A percentile compares a stretch with the other conserved stretches of the same genome.
Conservation (phyloP, 2,888 invertebrate species). For the Taphrorychus bicolor region DNA sequence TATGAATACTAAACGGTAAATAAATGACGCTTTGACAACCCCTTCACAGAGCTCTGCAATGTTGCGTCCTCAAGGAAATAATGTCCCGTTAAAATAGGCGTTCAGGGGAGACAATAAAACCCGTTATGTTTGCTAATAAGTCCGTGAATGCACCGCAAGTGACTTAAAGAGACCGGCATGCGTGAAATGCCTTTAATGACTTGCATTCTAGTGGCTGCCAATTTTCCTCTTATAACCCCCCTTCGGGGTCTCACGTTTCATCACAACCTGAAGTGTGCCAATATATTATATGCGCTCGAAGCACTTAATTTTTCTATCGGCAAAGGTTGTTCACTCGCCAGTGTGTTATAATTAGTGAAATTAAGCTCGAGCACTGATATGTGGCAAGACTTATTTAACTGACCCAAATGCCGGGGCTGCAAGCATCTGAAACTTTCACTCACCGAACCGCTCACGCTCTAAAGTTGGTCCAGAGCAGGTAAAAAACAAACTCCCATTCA, state of each 20-base stretch:
- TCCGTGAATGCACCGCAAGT: neutral
- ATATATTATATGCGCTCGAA: too few species aligned
- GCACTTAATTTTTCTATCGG: neutral
- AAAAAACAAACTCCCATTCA: too few species aligned
- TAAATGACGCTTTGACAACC: too few species aligned
- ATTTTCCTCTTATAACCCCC: too few species aligned
- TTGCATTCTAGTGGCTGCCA: neutral
- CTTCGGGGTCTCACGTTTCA: neutral
- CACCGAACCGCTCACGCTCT: neutral
- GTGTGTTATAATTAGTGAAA: neutral
- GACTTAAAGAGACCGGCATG: neutral
- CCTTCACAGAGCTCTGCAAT: too few species aligned
- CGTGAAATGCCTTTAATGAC: neutral
- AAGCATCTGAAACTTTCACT: neutral
- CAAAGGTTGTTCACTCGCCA: neutral
- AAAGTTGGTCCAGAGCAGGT: too few species aligned
- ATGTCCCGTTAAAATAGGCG: too few species aligned
- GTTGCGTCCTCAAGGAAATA: too few species aligned
- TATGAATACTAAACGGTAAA: too few species aligned
- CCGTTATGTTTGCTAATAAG: neutral
- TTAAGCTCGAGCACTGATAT: neutral
- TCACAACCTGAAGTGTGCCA: neutral
- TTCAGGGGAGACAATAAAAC: too few species aligned
- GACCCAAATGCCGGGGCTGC: neutral
- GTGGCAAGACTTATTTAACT: neutral